phyloP scores from a whole-genome alignment of 2,113 vertebrate species.

The Australoheros scitulus region DNA sequence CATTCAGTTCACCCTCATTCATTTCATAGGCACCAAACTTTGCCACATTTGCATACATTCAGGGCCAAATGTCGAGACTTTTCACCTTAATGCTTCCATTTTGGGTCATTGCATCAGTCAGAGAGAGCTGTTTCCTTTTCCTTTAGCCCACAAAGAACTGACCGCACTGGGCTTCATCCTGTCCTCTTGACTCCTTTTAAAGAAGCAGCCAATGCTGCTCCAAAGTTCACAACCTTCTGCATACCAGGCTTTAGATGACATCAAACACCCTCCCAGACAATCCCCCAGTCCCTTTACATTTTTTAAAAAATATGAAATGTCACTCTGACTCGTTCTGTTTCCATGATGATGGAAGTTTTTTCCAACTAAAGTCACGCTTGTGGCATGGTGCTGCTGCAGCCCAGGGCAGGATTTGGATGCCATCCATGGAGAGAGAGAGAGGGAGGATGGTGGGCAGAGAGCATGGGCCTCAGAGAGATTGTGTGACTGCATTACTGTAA shows the following conservation, averaged over 20 bases:
- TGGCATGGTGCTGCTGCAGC: conserved; percentile 14
- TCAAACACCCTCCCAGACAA: conserved; percentile 31
- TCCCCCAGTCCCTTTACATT: neutral
- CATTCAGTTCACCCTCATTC: neutral
- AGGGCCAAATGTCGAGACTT: neutral
- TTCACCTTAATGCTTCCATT: conserved; percentile 17
- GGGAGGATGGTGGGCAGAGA: neutral
- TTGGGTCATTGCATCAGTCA: conserved; percentile 21
- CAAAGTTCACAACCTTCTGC: conserved; percentile 33
- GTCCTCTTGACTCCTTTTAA: conserved; percentile 32
- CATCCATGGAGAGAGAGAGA: conserved; percentile 22
- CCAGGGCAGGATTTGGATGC: conserved; percentile 40
- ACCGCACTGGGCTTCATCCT: neutral
- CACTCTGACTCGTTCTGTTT: conserved; percentile 14
- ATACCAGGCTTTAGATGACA: conserved; percentile 43
- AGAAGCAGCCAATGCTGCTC: conserved; percentile 12
- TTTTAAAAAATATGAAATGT: neutral
- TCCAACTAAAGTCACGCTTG: conserved; percentile 17
- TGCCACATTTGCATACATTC: conserved; percentile 4
- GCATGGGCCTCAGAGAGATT: conserved; percentile 11
- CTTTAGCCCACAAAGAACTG: neutral
- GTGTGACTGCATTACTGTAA: conserved; percentile 54
- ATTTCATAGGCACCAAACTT: neutral
- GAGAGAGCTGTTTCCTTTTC: conserved; percentile 13
- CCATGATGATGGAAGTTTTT: conserved; percentile 54